A percentile compares a stretch with the other conserved stretches of the same genome.
These are phyloP conservation scores for Hydrozoanthus gracilis DNA, from an alignment of 92 coral and sea anemone species.

Conservation along the genomic window DNA sequence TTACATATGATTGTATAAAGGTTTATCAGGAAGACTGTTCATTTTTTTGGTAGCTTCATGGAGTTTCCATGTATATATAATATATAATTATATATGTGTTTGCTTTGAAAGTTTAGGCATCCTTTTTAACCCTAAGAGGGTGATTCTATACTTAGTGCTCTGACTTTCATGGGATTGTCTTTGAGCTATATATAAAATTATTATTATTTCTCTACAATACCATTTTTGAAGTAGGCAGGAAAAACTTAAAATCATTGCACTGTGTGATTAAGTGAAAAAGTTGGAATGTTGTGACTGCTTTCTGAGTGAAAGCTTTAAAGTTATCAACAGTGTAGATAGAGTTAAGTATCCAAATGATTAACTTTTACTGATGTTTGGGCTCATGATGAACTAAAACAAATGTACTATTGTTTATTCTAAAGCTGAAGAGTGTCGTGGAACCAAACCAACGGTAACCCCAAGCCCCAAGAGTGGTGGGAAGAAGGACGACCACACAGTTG, in stretches of 20 bases:
- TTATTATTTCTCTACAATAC: too few relatives aligned
- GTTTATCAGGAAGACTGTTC: too few relatives aligned
- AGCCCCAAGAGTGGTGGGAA: background rate
- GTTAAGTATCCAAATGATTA: background rate
- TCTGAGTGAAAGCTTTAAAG: background rate
- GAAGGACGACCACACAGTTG: slow-evolving; percentile 60
- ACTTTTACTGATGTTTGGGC: background rate
- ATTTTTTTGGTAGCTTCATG: too few relatives aligned
- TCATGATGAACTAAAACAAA: background rate
- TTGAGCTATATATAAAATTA: too few relatives aligned
- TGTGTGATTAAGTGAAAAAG: background rate
- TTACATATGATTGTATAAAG: too few relatives aligned
- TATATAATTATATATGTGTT: too few relatives aligned
- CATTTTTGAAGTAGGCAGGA: background rate
- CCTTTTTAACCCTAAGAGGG: too few relatives aligned
- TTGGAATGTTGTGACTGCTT: too few relatives aligned
- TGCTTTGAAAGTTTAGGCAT: too few relatives aligned
- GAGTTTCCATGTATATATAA: too few relatives aligned
- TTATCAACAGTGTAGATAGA: background rate
- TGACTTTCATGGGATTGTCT: too few relatives aligned
- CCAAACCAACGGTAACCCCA: slow-evolving; percentile 31
- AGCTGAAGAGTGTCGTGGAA: slow-evolving; percentile 61
- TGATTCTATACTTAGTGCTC: too few relatives aligned
- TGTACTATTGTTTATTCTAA: background rate
- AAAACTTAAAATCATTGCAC: background rate